Percentiles rank a stretch among this genome's conserved stretches.
These are phyloP conservation scores for Corvus moneduloides DNA, from an alignment of 2,113 vertebrate species.

Conservation along the genomic window DNA sequence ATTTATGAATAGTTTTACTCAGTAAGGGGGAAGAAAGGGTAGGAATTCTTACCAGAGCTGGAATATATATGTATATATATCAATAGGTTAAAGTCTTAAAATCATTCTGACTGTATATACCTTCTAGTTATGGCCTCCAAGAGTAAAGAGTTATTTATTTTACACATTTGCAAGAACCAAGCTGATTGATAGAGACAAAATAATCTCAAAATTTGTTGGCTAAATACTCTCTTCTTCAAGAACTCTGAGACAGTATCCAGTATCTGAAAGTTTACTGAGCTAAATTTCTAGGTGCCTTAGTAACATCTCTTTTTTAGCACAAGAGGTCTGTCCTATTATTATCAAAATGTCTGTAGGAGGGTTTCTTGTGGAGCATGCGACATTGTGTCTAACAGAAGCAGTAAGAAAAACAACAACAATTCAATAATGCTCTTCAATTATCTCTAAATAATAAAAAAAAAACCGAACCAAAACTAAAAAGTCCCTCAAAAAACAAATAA, in stretches of 20 bases:
- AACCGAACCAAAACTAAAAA: neutral
- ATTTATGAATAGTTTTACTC: neutral
- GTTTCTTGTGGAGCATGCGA: neutral
- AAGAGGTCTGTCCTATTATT: neutral
- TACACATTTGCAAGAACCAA: neutral
- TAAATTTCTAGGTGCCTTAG: slow-evolving; percentile 36
- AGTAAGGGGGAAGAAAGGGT: neutral
- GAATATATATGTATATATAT: neutral
- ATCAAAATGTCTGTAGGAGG: slow-evolving; percentile 4
- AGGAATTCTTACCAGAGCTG: neutral
- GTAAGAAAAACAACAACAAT: slow-evolving; percentile 3
- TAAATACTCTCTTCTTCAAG: neutral
- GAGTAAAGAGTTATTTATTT: slow-evolving; percentile 13
- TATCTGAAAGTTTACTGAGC: slow-evolving; percentile 9
- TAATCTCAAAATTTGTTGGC: neutral
- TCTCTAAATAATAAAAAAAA: neutral
- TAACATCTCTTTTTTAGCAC: slow-evolving; percentile 25
- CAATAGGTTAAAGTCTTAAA: neutral
- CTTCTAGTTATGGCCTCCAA: neutral
- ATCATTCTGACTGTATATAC: neutral
- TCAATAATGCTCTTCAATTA: neutral
- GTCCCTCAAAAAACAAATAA: neutral
- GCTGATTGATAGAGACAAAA: neutral
- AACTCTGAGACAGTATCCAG: neutral
- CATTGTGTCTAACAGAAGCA: neutral